phyloP scores from a whole-genome alignment of 2,113 vertebrate genomes.

The Strix uralensis region DNA sequence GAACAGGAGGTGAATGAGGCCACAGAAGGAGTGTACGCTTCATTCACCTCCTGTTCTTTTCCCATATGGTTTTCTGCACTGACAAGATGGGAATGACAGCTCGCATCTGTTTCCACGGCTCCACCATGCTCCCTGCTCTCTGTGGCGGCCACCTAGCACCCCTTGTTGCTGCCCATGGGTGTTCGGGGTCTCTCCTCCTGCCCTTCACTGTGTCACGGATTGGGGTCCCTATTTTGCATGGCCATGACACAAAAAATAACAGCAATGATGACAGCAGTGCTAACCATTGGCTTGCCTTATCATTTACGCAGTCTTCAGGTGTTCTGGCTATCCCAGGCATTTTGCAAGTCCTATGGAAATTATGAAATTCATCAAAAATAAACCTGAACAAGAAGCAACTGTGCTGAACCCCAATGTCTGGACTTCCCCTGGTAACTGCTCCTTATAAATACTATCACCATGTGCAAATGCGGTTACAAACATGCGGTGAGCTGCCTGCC shows the following conservation, averaged over 20 bases:
- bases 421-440: background rate
- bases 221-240: background rate
- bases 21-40: background rate
- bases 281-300: background rate
- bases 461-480: background rate
- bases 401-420: background rate
- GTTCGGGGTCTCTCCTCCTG: background rate
- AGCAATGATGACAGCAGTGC: background rate
- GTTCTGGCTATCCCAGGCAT: background rate
- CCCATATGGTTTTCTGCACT: background rate
- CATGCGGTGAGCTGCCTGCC: background rate
- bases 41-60: constrained; percentile 43
- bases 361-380: background rate
- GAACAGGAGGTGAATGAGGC: background rate
- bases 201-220: background rate
- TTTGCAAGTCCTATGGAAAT: background rate
- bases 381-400: background rate
- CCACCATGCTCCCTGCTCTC: fast-evolving
- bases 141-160: background rate
- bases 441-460: background rate
- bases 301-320: background rate
- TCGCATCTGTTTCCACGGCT: background rate
- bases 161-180: background rate
- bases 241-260: background rate
- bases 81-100: constrained; percentile 25